phyloP scores from a whole-genome alignment of 2,797 vertebrate species.

The Onychomys arenicola region DNA sequence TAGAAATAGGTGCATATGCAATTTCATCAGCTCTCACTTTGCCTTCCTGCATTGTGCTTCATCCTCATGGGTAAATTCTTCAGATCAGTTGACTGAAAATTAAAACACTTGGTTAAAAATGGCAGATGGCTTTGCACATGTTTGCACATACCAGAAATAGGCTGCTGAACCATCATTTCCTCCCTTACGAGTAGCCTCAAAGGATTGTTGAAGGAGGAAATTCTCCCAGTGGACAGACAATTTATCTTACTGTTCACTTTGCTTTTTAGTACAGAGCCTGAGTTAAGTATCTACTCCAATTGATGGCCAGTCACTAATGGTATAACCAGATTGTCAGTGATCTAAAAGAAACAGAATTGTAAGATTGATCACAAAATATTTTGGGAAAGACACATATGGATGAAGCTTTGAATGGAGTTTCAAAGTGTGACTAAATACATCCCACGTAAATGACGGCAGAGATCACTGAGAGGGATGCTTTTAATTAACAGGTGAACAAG shows the following conservation, averaged over 20 bases:
- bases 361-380: slow-evolving; percentile 57
- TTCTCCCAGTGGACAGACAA: slow-evolving; percentile 22
- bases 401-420: slow-evolving; percentile 33
- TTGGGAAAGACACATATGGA: slow-evolving; percentile 1
- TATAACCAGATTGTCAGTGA: slow-evolving; percentile 53
- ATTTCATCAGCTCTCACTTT: neutral
- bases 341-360: slow-evolving; percentile 48
- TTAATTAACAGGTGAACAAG: slow-evolving; percentile 49
- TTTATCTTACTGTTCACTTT: slow-evolving; percentile 54
- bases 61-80: neutral
- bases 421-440: slow-evolving; percentile 53
- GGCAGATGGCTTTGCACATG: neutral
- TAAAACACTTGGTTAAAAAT: slow-evolving; percentile 26
- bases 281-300: neutral
- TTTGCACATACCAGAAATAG: neutral
- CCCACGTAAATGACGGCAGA: slow-evolving; percentile 6
- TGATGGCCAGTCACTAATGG: slow-evolving; percentile 46
- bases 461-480: neutral
- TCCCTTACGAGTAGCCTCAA: neutral
- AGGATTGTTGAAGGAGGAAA: neutral
- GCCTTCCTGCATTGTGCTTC: neutral
- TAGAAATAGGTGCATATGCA: neutral
- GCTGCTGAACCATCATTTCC: neutral
- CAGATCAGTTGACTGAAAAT: neutral
- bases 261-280: slow-evolving; percentile 39